phyloP scores from a whole-genome alignment of 2,113 vertebrate species.

The Suricata suricatta region DNA sequence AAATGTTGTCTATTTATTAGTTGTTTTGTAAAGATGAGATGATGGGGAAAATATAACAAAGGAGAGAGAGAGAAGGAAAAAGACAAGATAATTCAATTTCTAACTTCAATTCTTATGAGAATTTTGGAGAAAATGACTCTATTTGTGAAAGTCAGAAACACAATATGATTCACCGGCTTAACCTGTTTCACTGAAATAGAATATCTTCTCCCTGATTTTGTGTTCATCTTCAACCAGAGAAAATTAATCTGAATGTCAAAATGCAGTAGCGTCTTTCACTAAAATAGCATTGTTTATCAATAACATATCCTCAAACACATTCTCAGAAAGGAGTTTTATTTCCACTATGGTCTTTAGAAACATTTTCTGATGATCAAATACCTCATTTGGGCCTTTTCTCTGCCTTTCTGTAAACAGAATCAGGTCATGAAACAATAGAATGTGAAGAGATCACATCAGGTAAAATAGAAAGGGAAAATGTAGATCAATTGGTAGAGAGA shows the following conservation, averaged over 20 bases:
- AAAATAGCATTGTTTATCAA: conserved; percentile 56
- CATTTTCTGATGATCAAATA: conserved; percentile 30
- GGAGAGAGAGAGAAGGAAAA: background rate
- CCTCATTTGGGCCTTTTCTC: conserved; percentile 4
- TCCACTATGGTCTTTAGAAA: background rate
- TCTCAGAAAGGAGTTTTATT: conserved; percentile 4
- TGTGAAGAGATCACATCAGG: background rate
- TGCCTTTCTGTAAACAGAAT: conserved; percentile 48
- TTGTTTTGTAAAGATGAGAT: background rate
- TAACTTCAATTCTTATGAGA: conserved; percentile 33
- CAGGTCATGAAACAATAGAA: conserved; percentile 12
- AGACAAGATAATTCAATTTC: conserved; percentile 23
- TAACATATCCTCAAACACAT: conserved; percentile 7
- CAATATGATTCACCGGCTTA: conserved; percentile 53
- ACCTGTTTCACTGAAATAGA: conserved; percentile 39
- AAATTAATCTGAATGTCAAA: conserved; percentile 65
- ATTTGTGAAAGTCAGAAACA: conserved; percentile 63
- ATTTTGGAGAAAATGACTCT: background rate
- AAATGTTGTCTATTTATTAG: background rate
- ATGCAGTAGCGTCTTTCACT: conserved; percentile 30
- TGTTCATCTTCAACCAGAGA: conserved; percentile 40
- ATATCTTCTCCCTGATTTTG: conserved; percentile 18
- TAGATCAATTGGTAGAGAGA: background rate
- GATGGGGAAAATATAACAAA: background rate
- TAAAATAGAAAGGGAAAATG: background rate